Percentiles rank a stretch among this genome's conserved stretches.
These are phyloP conservation scores for Caenorhabditis sp. DNA, from an alignment of 2,888 invertebrate species.

Conservation along the genomic window DNA sequence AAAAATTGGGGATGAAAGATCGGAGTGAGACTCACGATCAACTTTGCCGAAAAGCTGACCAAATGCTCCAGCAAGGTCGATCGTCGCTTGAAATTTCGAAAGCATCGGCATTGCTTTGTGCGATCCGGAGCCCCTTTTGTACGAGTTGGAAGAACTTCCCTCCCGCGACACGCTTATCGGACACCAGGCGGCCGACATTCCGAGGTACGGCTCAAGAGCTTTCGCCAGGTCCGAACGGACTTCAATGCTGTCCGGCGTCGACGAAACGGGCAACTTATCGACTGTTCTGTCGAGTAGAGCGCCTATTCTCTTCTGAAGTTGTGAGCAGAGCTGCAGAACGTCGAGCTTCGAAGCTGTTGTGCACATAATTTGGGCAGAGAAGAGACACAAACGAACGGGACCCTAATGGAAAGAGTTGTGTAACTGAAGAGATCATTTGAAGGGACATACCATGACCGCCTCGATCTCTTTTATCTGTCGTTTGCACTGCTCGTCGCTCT, in stretches of 20 bases:
- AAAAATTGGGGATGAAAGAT: neutral
- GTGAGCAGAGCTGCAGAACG: constrained; percentile 82
- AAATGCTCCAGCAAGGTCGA: constrained; percentile 75
- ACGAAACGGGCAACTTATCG: constrained; percentile 37
- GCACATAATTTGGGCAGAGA: constrained; percentile 85
- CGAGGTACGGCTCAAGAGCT: constrained; percentile 62
- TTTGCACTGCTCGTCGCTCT: constrained; percentile 63
- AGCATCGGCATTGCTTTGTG: constrained; percentile 55
- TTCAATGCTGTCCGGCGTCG: constrained; percentile 45
- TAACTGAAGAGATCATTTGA: neutral
- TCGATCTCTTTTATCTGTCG: constrained; percentile 63
- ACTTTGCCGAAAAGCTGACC: constrained; percentile 74
- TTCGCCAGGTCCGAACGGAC: constrained; percentile 58
- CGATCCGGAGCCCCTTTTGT: constrained; percentile 57
- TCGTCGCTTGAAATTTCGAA: constrained; percentile 69
- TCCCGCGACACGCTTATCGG: constrained; percentile 53
- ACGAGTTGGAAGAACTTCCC: constrained; percentile 54
- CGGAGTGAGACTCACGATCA: constrained; percentile 57
- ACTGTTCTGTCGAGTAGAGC: constrained; percentile 48
- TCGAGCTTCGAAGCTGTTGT: constrained; percentile 86
- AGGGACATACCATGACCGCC: constrained; percentile 58
- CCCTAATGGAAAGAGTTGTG: constrained; percentile 53
- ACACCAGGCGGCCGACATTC: constrained; percentile 66
- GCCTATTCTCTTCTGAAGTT: constrained; percentile 71
- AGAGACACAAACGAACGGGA: constrained; percentile 84